Evolutionary conservation across 23 tunicate species (phyloP).

Genomic region (Halocynthia aurantium): DNA sequence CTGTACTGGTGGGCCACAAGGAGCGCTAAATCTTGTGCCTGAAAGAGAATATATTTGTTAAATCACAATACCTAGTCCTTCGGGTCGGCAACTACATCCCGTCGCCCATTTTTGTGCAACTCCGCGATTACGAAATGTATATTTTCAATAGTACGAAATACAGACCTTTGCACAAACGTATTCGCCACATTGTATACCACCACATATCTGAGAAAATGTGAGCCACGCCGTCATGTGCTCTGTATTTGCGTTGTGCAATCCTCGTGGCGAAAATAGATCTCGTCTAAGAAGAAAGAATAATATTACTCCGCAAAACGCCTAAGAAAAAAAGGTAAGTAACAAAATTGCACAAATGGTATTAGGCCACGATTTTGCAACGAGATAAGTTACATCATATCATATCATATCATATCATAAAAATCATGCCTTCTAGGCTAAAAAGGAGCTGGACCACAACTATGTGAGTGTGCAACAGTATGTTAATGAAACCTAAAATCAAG

Average conservation of each 20-base stretch:
- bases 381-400: no score
- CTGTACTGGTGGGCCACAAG: constrained; percentile 83
- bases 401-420: no score
- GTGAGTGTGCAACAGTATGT: no score
- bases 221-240: constrained; percentile 50
- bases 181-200: constrained; percentile 85
- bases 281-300: constrained; percentile 29
- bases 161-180: constrained; percentile 58
- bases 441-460: neutral
- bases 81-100: no score
- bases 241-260: constrained; percentile 24
- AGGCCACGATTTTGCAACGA: no score
- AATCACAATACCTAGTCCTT: no score
- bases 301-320: no score
- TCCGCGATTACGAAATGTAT: no score
- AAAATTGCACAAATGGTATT: no score
- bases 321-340: no score
- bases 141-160: neutral
- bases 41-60: constrained; percentile 1
- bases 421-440: neutral
- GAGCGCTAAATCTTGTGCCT: constrained; percentile 83
- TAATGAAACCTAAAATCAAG: no score
- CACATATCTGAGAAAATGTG: constrained; percentile 84
- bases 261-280: constrained; percentile 70
- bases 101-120: no score